These are phyloP conservation scores for Drosophila nr. perissopoda DNA, from an alignment of 2,888 invertebrate genomes.

Conservation along the genomic window DNA sequence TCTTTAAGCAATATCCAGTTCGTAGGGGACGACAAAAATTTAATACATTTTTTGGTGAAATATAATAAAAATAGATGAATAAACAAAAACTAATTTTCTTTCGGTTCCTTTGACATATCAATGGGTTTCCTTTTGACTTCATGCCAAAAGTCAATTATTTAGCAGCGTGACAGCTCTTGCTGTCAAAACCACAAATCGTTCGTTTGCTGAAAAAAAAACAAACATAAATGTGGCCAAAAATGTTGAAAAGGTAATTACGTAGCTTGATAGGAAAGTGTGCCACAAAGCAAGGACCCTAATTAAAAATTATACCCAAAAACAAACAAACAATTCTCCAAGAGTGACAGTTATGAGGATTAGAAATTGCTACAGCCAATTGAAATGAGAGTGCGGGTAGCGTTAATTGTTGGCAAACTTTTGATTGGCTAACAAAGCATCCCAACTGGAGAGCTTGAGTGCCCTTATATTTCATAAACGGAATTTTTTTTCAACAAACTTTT, in stretches of 20 bases:
- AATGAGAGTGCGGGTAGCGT: conserved; percentile 9
- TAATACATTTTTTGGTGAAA: neutral
- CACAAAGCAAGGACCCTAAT: conserved; percentile 27
- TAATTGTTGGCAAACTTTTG: conserved; percentile 36
- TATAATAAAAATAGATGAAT: neutral
- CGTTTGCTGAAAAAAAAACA: conserved; percentile 1
- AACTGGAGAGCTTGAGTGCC: neutral
- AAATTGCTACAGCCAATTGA: neutral
- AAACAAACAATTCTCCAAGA: conserved; percentile 15
- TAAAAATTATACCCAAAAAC: conserved; percentile 27
- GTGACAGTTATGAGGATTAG: conserved; percentile 7
- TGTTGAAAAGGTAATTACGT: conserved; percentile 29
- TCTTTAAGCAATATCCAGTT: neutral
- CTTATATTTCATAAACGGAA: neutral
- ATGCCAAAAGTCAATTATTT: conserved; percentile 50
- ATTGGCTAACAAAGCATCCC: conserved; percentile 21
- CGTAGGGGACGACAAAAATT: neutral
- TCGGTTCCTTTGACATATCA: conserved; percentile 3
- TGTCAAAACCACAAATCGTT: conserved; percentile 48
- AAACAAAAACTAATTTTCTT: neutral
- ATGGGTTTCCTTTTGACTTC: neutral
- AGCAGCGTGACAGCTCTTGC: conserved; percentile 33
- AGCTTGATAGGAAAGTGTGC: conserved; percentile 1
- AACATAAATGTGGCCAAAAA: conserved; percentile 2
- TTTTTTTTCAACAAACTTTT: neutral